These are phyloP conservation scores for Pachypsylla venusta DNA, from an alignment of 1,140 invertebrate species.

Conservation along the genomic window DNA sequence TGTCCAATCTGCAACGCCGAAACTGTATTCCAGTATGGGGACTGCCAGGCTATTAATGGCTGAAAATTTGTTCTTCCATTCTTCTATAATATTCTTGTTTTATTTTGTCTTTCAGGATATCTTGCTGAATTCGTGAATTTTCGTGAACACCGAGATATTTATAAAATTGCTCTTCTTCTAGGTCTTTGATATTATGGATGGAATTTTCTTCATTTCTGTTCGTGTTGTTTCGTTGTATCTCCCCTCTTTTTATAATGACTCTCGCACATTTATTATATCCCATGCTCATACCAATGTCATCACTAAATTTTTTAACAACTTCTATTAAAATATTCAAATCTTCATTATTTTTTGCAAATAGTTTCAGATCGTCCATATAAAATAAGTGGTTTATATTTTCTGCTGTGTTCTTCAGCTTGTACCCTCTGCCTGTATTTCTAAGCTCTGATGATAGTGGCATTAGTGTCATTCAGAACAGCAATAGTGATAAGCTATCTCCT, in stretches of 20 bases:
- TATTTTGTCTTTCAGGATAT: conserved; percentile 6
- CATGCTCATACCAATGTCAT: neutral
- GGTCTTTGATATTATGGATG: conserved; percentile 6
- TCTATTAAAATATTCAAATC: neutral
- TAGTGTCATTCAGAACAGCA: conserved; percentile 18
- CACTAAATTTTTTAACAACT: neutral
- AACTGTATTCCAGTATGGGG: conserved; percentile 3
- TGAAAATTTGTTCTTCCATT: conserved; percentile 1
- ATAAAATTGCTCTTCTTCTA: neutral
- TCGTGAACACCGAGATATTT: conserved; percentile 3
- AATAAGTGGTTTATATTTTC: neutral
- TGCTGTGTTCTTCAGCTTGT: neutral
- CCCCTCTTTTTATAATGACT: conserved; percentile 4
- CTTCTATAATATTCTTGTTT: conserved; percentile 5
- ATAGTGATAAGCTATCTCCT: conserved; percentile 11
- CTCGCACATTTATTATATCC: conserved; percentile 1
- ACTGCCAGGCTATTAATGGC: neutral
- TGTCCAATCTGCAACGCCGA: neutral
- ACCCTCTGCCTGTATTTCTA: neutral
- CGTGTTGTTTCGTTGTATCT: neutral
- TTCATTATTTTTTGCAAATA: neutral
- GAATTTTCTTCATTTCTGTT: neutral
- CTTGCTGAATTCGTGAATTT: neutral
- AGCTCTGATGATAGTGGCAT: too few relatives aligned
- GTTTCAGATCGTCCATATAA: conserved; percentile 8